These are phyloP conservation scores for Notechis scutatus DNA, from an alignment of 2,113 vertebrate species.

Conservation along the genomic window DNA sequence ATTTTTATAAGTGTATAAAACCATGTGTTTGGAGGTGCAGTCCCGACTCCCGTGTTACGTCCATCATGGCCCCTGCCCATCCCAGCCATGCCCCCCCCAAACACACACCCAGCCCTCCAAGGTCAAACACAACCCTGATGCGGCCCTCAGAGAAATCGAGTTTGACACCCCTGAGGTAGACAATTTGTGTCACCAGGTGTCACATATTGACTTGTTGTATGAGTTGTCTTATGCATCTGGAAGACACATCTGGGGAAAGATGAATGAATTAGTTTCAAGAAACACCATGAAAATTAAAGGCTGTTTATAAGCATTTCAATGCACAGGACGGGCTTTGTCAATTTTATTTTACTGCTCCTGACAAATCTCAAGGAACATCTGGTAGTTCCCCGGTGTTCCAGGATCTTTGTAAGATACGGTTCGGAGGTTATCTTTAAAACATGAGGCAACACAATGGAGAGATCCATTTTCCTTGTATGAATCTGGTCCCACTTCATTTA, in stretches of 20 bases:
- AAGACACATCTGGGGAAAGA: neutral
- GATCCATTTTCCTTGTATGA: neutral
- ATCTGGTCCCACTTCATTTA: neutral
- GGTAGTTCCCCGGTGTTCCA: neutral
- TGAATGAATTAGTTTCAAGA: neutral
- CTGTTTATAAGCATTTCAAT: neutral
- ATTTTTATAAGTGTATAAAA: too few relatives aligned
- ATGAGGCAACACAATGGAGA: neutral
- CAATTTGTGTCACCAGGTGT: neutral
- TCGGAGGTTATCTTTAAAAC: neutral
- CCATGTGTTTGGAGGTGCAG: too few relatives aligned
- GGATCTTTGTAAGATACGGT: neutral
- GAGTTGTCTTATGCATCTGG: neutral
- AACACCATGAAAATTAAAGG: neutral
- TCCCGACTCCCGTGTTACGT: too few relatives aligned
- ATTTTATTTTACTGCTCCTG: too few relatives aligned
- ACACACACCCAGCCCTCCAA: too few relatives aligned
- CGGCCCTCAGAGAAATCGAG: too few relatives aligned
- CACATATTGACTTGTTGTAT: neutral
- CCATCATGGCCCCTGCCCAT: too few relatives aligned
- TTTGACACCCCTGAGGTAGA: neutral
- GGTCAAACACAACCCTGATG: too few relatives aligned
- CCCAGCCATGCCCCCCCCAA: too few relatives aligned
- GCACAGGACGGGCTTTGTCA: too few relatives aligned
- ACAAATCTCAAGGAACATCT: neutral